Percentiles rank a stretch among this genome's conserved stretches.
Evolutionary conservation across 1,140 invertebrate species (phyloP).

Genomic region (Sycophaga agraensis): DNA sequence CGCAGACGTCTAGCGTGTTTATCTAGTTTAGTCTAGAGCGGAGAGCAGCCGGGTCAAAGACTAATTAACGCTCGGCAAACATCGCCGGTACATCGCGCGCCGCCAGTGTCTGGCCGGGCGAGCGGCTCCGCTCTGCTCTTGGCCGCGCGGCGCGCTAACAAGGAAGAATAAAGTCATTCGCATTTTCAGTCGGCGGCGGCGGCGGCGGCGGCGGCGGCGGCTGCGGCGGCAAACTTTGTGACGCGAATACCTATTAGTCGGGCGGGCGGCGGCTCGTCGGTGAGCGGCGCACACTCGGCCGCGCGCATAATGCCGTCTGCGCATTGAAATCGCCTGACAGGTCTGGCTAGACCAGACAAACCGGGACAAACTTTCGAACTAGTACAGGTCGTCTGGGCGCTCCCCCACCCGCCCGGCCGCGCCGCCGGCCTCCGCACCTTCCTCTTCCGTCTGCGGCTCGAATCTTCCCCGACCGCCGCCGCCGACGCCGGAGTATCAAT

Average conservation of each 20-base stretch:
- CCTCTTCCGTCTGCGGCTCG: background rate
- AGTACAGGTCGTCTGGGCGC: slow-evolving; percentile 52
- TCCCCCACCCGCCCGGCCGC: slow-evolving; percentile 17
- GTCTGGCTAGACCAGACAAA: slow-evolving; percentile 45
- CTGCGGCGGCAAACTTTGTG: slow-evolving; percentile 29
- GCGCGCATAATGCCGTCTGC: slow-evolving; percentile 28
- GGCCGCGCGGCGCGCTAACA: background rate
- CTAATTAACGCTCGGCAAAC: slow-evolving; percentile 52
- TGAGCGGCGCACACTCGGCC: slow-evolving; percentile 30
- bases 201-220: background rate
- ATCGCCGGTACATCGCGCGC: background rate
- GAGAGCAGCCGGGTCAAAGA: slow-evolving; percentile 47
- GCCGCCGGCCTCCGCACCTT: background rate
- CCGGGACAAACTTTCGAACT: slow-evolving; percentile 56
- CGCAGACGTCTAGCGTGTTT: slow-evolving; percentile 22
- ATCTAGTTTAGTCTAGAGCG: slow-evolving; percentile 48
- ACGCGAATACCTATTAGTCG: too few species aligned
- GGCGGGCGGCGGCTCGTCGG: too few species aligned
- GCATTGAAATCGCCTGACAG: slow-evolving; percentile 30
- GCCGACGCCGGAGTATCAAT: slow-evolving; percentile 9
- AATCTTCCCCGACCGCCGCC: background rate
- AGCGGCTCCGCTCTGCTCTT: background rate
- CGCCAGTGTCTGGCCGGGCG: background rate
- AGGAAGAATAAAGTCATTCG: slow-evolving; percentile 13
- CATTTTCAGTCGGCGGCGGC: slow-evolving; percentile 7